Conservation (phyloP, 2,797 vertebrate genomes). For the Decapterus maruadsi region DNA sequence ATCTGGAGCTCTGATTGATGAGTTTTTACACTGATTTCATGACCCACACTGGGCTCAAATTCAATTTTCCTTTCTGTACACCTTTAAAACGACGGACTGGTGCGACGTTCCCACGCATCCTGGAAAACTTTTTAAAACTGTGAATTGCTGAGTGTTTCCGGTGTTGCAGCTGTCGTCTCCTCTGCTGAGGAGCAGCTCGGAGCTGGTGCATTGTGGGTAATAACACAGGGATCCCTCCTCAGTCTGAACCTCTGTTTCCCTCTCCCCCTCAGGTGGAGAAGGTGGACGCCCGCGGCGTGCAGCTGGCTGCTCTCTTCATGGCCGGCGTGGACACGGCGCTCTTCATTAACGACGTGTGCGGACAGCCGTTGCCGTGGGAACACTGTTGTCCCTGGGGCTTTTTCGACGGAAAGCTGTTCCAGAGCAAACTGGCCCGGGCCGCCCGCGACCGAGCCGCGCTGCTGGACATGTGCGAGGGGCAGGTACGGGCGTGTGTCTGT, state of each 20-base stretch:
- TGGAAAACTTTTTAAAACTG: no score
- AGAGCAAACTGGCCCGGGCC: slow-evolving; percentile 92
- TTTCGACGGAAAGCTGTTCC: slow-evolving; percentile 94
- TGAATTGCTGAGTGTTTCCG: no score
- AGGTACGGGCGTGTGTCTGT: slow-evolving; percentile 79
- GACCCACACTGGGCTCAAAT: no score
- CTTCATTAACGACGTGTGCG: slow-evolving; percentile 94
- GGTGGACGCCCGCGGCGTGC: slow-evolving; percentile 92
- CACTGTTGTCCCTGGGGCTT: slow-evolving; percentile 97
- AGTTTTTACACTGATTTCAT: no score
- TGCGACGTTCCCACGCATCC: no score
- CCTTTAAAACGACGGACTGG: no score
- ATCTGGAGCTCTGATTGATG: no score
- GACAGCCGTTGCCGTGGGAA: slow-evolving; percentile 94
- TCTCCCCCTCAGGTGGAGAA: slow-evolving; percentile 89
- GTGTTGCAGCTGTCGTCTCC: no score
- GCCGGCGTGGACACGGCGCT: slow-evolving; percentile 93
- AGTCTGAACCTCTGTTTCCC: not conserved
- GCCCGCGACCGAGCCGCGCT: slow-evolving; percentile 88
- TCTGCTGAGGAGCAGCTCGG: no score
- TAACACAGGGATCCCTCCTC: no score
- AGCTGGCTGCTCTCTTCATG: slow-evolving; percentile 94
- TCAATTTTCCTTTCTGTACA: no score
- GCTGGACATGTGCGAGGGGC: slow-evolving; percentile 93
- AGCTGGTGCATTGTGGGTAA: no score